phyloP scores from a whole-genome alignment of 2,888 invertebrate species.

The Limnephilus rhombicus region DNA sequence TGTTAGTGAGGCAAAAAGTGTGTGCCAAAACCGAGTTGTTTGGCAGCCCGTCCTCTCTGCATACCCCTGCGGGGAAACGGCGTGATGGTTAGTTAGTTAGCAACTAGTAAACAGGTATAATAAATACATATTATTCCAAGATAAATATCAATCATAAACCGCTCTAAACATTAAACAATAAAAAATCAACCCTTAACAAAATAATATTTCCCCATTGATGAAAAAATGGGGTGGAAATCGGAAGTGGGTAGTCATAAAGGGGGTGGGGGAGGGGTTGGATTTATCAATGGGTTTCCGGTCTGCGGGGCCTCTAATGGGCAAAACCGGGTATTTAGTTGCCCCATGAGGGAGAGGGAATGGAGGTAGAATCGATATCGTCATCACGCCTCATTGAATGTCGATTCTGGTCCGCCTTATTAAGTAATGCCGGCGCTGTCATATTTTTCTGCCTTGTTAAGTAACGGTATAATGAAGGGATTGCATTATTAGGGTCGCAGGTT shows the following conservation, averaged over 20 bases:
- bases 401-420: constrained; percentile 31
- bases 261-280: neutral
- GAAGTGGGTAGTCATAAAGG: neutral
- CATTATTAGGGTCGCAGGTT: neutral
- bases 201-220: constrained; percentile 14
- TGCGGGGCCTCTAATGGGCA: constrained; percentile 30
- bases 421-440: constrained; percentile 28
- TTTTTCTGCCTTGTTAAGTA: constrained; percentile 41
- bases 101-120: neutral
- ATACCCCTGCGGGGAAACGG: no score
- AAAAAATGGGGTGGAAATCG: constrained; percentile 27
- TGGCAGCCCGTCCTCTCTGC: no score
- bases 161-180: neutral
- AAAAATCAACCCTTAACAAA: constrained; percentile 18
- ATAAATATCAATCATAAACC: neutral
- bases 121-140: neutral
- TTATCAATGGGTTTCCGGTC: constrained; percentile 50
- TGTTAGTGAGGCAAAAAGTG: no score
- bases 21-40: no score
- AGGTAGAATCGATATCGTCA: neutral
- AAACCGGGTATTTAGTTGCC: constrained; percentile 37
- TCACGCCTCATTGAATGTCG: constrained; percentile 14
- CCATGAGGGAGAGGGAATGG: neutral
- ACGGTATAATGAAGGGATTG: constrained; percentile 16
- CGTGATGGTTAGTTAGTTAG: no score